Base-by-base conservation (phyloP, 1,140 invertebrate genomes). In the Vanessa atalanta region DNA sequence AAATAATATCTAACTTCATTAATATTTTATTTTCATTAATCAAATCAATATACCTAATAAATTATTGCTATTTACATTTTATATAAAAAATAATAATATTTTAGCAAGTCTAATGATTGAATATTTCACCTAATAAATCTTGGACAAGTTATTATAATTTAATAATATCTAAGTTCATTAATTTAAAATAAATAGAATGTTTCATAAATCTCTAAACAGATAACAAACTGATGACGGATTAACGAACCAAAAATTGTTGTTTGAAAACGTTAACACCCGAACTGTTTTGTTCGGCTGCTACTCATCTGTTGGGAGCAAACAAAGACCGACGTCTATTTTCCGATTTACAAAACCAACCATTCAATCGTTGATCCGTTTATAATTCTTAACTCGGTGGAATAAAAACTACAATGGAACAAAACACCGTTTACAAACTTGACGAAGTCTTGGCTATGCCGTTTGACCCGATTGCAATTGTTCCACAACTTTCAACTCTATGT, bases 271-370 rank as follows among this genome's bases (percentile, higher is more conserved):
- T 82, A 81, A 82, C 79, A 80, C 77, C 77, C 75, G 70, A 78
- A 87, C 79, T 83, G 82, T 87, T 86, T 86, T 79, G 65, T 78
- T 78, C 86, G 83, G 86, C 83, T 88, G 86, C 81, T 79, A 81
- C 85, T 84, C 81, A 85, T 91, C 86, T 83, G 81, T 85, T 87
- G 80, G 81, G 66, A 68, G 70, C 81, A 85, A 87, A 89, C 83
- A 88, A 79, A 86, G 79, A 82, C 74, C 70, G 72, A 77, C 75
- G 70, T 77, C 76, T 80, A 78, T 82, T 79, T 78, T 53, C 73
- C 66, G 65, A 78, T 74, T 60, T 64, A 61, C 76, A 60, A 71
- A 78, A 65, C 66, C 55, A 70, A 66, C 60, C 15, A 20, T 12
- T 3, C 47, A 43, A 47, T 50, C 57, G 57, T 50, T 55, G 75